Evolutionary conservation across 2,113 vertebrate genomes (phyloP).

Genomic region (Indri indri): DNA sequence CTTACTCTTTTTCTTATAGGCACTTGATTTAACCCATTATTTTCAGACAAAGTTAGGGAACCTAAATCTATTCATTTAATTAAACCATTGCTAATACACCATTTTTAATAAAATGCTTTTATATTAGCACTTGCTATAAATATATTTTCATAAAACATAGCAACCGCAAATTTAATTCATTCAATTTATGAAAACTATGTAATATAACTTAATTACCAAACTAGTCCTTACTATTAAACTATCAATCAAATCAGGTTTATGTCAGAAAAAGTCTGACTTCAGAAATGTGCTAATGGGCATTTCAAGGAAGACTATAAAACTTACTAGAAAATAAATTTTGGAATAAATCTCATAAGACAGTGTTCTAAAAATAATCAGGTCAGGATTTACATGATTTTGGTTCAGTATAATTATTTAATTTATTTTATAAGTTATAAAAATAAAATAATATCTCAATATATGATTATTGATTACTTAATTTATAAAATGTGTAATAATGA

Average conservation of each 20-base stretch:
- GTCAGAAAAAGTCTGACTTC: neutral
- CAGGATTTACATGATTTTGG: neutral
- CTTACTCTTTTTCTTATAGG: neutral
- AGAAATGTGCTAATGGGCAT: neutral
- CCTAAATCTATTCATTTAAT: neutral
- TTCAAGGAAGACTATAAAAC: neutral
- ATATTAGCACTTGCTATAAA: neutral
- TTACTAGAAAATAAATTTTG: constrained; percentile 5
- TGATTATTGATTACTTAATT: neutral
- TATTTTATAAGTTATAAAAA: neutral
- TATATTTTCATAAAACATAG: neutral
- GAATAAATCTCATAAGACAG: neutral
- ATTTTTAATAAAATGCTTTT: neutral
- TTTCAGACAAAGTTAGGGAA: neutral
- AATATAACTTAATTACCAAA: neutral
- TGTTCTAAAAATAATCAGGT: neutral
- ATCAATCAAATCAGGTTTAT: neutral
- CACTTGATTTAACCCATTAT: neutral
- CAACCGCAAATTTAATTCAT: neutral
- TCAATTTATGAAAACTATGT: neutral
- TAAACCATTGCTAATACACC: neutral
- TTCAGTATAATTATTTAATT: neutral
- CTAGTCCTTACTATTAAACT: neutral
- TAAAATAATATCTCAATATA: neutral
- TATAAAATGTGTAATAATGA: neutral